Percentiles rank a stretch among this genome's conserved stretches.
phyloP scores from a whole-genome alignment of 2,888 invertebrate species.

The Zonitis immaculata region DNA sequence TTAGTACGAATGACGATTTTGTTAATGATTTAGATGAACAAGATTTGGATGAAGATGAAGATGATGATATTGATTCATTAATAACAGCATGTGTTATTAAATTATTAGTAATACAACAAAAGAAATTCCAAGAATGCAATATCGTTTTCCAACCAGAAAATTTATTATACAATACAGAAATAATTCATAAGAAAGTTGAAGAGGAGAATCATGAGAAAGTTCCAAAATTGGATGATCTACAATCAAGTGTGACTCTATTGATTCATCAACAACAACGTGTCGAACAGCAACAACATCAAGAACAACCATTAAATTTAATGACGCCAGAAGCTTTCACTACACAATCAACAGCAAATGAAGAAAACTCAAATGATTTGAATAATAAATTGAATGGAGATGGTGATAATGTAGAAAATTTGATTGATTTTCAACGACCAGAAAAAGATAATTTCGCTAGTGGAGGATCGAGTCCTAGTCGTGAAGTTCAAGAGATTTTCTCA shows the following conservation, averaged over 20 bases:
- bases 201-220: conserved; percentile 31
- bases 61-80: conserved; percentile 53
- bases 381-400: conserved; percentile 18
- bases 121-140: conserved; percentile 72
- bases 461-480: conserved; percentile 85
- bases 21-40: conserved; percentile 49
- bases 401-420: conserved; percentile 35
- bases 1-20: conserved; percentile 53
- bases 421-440: conserved; percentile 39
- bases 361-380: conserved; percentile 7
- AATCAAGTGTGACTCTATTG: conserved; percentile 42
- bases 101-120: conserved; percentile 81
- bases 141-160: conserved; percentile 42
- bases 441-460: conserved; percentile 62
- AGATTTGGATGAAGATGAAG: conserved; percentile 50
- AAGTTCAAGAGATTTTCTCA: conserved; percentile 83
- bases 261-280: conserved; percentile 39
- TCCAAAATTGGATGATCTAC: conserved; percentile 43
- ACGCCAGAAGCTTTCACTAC: conserved; percentile 82
- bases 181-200: conserved; percentile 3
- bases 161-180: conserved; percentile 27
- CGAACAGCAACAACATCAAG: conserved; percentile 27
- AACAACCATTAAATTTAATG: conserved; percentile 62
- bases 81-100: conserved; percentile 51
- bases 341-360: conserved; percentile 23